Conservation (phyloP, 1,140 invertebrate species). For the Pseudobourletiella spinata region DNA sequence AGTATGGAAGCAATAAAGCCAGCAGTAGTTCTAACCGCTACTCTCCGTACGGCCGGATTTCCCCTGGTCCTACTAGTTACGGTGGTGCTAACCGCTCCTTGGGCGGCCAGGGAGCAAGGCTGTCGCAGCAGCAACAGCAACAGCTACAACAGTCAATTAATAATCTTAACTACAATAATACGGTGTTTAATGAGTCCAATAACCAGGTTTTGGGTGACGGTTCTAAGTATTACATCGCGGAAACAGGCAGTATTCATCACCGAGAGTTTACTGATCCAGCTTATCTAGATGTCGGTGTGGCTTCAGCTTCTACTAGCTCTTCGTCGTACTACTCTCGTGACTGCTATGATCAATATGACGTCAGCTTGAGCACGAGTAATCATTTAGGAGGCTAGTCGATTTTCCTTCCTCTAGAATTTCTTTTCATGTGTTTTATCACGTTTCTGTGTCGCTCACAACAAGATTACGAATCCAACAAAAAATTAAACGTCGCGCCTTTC, state of each 20-base stretch:
- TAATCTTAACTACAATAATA: neutral
- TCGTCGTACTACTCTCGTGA: constrained; percentile 15
- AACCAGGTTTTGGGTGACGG: neutral
- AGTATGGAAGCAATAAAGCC: neutral
- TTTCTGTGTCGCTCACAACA: neutral
- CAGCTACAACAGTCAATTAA: constrained; percentile 18
- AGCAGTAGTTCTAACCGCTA: constrained; percentile 5
- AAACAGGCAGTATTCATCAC: constrained; percentile 17
- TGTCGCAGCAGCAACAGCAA: neutral
- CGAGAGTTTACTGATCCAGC: constrained; percentile 5
- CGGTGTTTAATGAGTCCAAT: neutral
- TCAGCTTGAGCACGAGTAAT: constrained; percentile 26
- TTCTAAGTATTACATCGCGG: constrained; percentile 3
- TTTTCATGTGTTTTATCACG: neutral
- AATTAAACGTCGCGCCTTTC: neutral
- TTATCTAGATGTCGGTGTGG: constrained; percentile 11
- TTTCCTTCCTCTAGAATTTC: constrained; percentile 17
- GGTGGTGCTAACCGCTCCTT: neutral
- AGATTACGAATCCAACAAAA: neutral
- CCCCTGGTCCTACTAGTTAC: neutral
- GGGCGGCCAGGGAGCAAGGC: neutral
- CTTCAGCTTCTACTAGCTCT: constrained; percentile 10
- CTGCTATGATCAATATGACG: constrained; percentile 12
- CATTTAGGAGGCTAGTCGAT: constrained; percentile 32
- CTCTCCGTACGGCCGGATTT: neutral